Evolutionary conservation across 2,797 vertebrate species (phyloP).

Genomic region (Ataeniobius toweri): DNA sequence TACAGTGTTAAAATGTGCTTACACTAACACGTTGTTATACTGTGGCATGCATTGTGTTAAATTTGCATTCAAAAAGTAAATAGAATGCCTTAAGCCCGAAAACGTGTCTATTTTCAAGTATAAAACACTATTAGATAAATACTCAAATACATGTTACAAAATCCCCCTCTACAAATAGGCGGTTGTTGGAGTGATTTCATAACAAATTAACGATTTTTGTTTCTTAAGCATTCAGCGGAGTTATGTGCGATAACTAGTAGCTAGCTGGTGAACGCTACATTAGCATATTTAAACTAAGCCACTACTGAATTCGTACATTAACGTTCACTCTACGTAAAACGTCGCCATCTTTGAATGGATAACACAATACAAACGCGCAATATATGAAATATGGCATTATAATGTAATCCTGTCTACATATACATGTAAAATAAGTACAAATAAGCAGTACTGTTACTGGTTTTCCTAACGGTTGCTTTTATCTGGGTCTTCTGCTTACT

Average conservation of each 20-base stretch:
- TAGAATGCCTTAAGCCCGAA: background rate
- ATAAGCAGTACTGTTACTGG: background rate
- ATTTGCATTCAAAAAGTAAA: background rate
- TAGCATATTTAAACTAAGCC: slow-evolving; percentile 12
- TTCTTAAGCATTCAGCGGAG: background rate
- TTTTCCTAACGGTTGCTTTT: background rate
- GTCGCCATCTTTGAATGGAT: background rate
- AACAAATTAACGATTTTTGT: background rate
- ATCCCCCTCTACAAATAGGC: background rate
- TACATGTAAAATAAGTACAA: background rate
- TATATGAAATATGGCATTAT: background rate
- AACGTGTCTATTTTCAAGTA: background rate
- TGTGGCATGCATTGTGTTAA: background rate
- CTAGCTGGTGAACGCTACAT: background rate
- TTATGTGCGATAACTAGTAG: background rate
- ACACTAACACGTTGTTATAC: background rate
- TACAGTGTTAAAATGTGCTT: background rate
- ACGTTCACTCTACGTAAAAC: background rate
- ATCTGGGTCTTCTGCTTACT: background rate
- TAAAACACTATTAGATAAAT: background rate
- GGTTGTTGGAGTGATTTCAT: background rate
- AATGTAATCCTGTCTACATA: background rate
- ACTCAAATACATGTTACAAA: background rate
- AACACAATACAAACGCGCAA: background rate
- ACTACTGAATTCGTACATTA: too few species aligned